Evolutionary conservation across 2,113 vertebrate genomes (phyloP).

Genomic region (Scatophagus argus): DNA sequence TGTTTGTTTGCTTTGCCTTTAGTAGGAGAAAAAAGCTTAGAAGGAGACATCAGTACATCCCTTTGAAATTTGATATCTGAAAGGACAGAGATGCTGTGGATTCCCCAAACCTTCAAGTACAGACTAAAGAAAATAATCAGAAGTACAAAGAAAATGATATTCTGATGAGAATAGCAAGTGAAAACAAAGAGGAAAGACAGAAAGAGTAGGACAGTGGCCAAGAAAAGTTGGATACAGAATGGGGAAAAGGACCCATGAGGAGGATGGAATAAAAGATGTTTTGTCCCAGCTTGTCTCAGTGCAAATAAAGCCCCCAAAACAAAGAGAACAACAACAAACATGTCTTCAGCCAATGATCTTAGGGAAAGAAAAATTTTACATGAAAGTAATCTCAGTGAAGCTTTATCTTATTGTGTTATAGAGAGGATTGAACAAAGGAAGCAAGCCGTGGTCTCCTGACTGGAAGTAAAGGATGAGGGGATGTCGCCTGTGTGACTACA

Average conservation of each 20-base stretch:
- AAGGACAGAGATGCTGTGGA: background rate
- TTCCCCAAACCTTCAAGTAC: background rate
- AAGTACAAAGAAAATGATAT: constrained; percentile 2
- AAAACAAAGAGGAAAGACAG: background rate
- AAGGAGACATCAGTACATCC: background rate
- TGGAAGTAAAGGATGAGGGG: constrained; percentile 51
- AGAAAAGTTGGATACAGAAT: background rate
- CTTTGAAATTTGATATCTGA: constrained; percentile 12
- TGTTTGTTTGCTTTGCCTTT: constrained; percentile 16
- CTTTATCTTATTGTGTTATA: constrained; percentile 45
- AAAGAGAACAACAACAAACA: constrained; percentile 32
- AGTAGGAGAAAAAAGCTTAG: background rate
- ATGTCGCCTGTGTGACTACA: constrained; percentile 38
- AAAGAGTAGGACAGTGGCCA: background rate
- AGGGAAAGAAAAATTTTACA: constrained; percentile 30
- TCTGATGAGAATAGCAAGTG: background rate
- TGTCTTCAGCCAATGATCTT: constrained; percentile 19
- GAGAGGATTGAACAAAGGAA: constrained; percentile 41
- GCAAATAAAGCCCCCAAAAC: constrained; percentile 35
- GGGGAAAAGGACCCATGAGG: background rate
- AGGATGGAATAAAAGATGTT: constrained; percentile 22
- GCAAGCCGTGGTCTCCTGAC: constrained; percentile 17
- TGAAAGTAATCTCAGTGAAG: constrained; percentile 40
- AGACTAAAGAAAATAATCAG: background rate
- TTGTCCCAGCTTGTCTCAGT: constrained; percentile 6